Evolutionary conservation across 2,797 vertebrate species (phyloP).

Genomic region (Glossophaga mutica): DNA sequence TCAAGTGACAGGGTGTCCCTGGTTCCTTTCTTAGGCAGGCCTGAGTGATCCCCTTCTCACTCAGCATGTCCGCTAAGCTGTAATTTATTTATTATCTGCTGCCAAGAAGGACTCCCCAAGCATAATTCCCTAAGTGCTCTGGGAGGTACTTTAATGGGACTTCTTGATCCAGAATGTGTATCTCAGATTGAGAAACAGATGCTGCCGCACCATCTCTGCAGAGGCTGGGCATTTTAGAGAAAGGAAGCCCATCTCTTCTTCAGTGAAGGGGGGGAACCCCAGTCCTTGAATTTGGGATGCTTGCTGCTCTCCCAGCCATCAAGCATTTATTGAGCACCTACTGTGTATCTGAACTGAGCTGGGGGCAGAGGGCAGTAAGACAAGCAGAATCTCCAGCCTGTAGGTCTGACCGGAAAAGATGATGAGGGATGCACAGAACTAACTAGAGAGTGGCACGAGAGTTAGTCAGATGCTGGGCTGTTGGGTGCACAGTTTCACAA

Average conservation of each 20-base stretch:
- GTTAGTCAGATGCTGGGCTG: not conserved
- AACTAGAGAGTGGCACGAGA: not conserved
- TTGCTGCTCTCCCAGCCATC: not conserved
- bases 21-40: not conserved
- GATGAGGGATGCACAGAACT: not conserved
- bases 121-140: slow-evolving; percentile 56
- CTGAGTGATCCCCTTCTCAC: not conserved
- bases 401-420: not conserved
- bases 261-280: not conserved
- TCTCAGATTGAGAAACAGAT: slow-evolving; percentile 66
- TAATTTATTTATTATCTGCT: slow-evolving; percentile 62
- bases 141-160: slow-evolving; percentile 42
- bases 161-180: slow-evolving; percentile 64
- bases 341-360: not conserved
- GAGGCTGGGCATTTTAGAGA: slow-evolving; percentile 23
- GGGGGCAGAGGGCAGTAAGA: not conserved
- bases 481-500: not conserved
- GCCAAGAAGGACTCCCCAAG: slow-evolving; percentile 44
- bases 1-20: not conserved
- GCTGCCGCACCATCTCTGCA: slow-evolving; percentile 39
- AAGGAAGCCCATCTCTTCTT: slow-evolving; percentile 36
- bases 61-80: slow-evolving; percentile 24
- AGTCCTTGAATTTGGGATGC: not conserved
- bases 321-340: not conserved
- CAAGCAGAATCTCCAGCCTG: not conserved